Evolutionary conservation across 2,113 vertebrate species (phyloP).

Genomic region (Protobothrops mucrosquamatus): DNA sequence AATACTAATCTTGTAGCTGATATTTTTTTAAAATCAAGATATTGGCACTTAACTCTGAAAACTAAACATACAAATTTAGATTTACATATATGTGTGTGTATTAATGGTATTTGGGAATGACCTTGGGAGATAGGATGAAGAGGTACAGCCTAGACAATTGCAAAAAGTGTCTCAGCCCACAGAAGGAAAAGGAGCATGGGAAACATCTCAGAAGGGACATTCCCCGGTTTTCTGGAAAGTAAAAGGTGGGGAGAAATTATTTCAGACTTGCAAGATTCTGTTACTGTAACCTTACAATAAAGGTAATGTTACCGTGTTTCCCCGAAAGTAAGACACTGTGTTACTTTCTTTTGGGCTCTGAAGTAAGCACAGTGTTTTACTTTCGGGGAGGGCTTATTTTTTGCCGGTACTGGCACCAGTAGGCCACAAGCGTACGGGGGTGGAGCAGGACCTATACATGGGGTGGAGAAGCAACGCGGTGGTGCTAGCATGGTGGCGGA

Average conservation of each 20-base stretch:
- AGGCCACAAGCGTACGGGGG: no score
- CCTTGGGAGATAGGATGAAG: neutral
- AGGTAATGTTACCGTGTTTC: neutral
- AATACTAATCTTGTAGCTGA: neutral
- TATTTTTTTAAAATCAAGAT: neutral
- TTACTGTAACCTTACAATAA: neutral
- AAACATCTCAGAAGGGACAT: neutral
- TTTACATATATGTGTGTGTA: neutral
- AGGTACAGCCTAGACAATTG: neutral
- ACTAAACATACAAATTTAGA: neutral
- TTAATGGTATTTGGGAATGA: neutral
- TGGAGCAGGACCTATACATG: no score
- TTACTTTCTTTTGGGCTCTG: no score
- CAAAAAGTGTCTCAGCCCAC: neutral
- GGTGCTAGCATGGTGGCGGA: no score
- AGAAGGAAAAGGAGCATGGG: neutral
- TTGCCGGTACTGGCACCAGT: no score
- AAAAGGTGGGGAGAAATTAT: neutral
- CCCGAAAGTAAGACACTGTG: no score
- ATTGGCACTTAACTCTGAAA: neutral
- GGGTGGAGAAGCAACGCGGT: no score
- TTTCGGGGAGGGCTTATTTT: no score
- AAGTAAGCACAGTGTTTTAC: no score
- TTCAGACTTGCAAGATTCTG: neutral
- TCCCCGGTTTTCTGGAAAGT: neutral